These are phyloP conservation scores for Leptodactylus fuscus DNA, from an alignment of 2,113 vertebrate species.

Conservation along the genomic window DNA sequence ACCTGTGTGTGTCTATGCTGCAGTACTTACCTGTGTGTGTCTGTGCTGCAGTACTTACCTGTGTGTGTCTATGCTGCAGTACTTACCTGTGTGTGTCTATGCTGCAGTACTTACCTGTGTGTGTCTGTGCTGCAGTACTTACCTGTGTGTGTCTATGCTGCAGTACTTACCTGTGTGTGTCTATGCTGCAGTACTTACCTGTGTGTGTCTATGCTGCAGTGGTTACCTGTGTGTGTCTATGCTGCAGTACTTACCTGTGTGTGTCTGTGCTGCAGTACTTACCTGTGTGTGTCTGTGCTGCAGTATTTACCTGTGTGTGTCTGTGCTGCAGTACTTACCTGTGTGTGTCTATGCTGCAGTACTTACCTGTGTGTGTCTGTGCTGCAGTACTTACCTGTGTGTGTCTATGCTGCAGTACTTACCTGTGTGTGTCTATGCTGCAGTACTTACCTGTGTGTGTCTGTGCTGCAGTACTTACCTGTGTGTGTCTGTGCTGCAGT, in stretches of 20 bases:
- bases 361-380: too few relatives aligned
- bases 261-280: not conserved
- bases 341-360: not conserved
- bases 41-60: not conserved
- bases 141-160: not conserved
- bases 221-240: not conserved
- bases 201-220: too few relatives aligned
- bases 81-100: not conserved
- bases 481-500: not conserved
- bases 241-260: not conserved
- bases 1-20: not conserved
- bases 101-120: constrained; percentile 6
- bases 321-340: not conserved
- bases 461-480: not conserved
- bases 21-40: not conserved
- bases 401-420: not conserved
- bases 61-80: not conserved
- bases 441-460: not conserved
- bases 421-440: not conserved
- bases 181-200: too few relatives aligned
- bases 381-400: not conserved
- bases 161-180: not conserved
- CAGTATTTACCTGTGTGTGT: not conserved
- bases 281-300: not conserved
- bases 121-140: not conserved